A percentile compares a stretch with the other conserved stretches of the same genome.
These are phyloP conservation scores for Thripadectes ignobilis DNA, from an alignment of 2,797 vertebrate species.

Conservation along the genomic window DNA sequence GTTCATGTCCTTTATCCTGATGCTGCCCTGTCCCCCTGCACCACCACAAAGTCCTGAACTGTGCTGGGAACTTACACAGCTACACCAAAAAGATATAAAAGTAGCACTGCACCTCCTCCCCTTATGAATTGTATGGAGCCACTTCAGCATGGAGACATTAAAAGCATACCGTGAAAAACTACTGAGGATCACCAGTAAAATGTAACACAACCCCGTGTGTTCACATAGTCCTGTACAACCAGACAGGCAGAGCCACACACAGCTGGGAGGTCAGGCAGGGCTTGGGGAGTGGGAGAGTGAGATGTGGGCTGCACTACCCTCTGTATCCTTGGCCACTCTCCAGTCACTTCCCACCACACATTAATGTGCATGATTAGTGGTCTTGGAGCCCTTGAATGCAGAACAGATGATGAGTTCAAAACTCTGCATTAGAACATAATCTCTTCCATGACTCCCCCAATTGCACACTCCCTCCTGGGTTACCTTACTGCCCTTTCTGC, in stretches of 20 bases:
- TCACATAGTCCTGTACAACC: neutral
- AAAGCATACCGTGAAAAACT: neutral
- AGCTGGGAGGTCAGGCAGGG: neutral
- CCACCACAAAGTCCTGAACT: neutral
- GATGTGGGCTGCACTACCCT: neutral
- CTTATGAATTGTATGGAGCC: neutral
- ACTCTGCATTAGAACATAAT: neutral
- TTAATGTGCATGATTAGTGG: neutral
- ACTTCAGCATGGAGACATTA: neutral
- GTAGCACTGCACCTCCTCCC: neutral
- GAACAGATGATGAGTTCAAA: constrained; percentile 2
- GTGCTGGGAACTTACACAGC: neutral
- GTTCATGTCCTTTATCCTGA: neutral
- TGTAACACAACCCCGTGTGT: fast-evolving
- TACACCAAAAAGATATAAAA: neutral
- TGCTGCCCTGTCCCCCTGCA: neutral
- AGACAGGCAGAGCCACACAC: fast-evolving
- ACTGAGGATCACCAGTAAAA: neutral
- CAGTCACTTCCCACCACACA: neutral
- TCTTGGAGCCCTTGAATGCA: neutral
- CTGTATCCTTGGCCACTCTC: neutral
- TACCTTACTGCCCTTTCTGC: neutral
- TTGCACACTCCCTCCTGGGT: neutral
- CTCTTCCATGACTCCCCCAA: neutral
- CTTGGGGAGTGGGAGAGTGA: neutral